phyloP scores from a whole-genome alignment of 2,113 vertebrate species.

The Caranx melampygus region DNA sequence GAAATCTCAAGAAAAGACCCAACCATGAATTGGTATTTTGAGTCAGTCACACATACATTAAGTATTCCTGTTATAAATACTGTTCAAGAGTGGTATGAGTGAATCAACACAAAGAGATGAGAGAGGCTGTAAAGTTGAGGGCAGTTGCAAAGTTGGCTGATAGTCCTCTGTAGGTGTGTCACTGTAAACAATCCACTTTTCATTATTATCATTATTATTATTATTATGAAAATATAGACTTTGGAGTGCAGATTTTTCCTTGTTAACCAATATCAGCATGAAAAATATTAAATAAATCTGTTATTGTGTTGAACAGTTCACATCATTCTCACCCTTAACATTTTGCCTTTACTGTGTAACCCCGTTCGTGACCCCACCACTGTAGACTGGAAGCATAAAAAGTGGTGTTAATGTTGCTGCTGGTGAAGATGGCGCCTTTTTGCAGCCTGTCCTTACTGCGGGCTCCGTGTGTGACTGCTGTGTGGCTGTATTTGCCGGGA shows the following conservation, averaged over 20 bases:
- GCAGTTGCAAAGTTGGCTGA: neutral
- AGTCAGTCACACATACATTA: neutral
- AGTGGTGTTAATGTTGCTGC: conserved; percentile 22
- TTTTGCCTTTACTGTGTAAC: conserved; percentile 26
- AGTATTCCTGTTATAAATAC: neutral
- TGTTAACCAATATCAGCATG: neutral
- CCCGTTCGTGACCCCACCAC: conserved; percentile 35
- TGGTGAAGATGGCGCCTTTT: conserved; percentile 41
- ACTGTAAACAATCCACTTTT: neutral
- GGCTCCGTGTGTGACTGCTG: conserved; percentile 57
- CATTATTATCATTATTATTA: neutral
- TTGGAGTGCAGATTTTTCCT: neutral
- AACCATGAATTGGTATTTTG: neutral
- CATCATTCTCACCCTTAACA: neutral
- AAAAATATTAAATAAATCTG: neutral
- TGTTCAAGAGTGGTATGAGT: neutral
- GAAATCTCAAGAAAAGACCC: neutral
- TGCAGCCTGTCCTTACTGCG: conserved; percentile 34
- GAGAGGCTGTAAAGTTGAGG: neutral
- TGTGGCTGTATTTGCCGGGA: conserved; percentile 51
- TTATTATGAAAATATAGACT: neutral
- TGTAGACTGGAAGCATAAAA: conserved; percentile 14
- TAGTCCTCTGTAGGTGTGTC: neutral
- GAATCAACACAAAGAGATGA: neutral
- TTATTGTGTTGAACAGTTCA: neutral